Conservation (phyloP, 1,140 invertebrate genomes). For the Heliothis virescens region DNA sequence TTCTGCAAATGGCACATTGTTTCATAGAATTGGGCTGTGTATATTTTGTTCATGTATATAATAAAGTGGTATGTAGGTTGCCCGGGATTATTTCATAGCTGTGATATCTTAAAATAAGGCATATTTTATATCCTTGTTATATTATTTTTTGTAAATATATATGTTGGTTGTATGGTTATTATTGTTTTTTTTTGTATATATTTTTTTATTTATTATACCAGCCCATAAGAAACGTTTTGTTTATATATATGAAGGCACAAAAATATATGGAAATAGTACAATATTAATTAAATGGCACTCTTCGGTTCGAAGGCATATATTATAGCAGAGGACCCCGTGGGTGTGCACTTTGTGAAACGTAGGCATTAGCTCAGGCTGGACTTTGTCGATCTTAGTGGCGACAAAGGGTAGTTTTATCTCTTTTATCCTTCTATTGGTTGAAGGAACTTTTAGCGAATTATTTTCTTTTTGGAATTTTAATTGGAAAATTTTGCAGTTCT, state of each 20-base stretch:
- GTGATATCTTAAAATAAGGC: neutral
- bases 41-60: neutral
- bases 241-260: constrained; percentile 40
- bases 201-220: neutral
- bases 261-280: constrained; percentile 26
- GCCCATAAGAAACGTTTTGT: constrained; percentile 32
- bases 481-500: neutral
- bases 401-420: neutral
- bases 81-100: neutral
- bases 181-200: neutral
- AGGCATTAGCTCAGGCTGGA: constrained; percentile 34
- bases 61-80: neutral
- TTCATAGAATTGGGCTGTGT: constrained; percentile 21
- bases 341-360: constrained; percentile 72
- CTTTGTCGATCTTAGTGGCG: constrained; percentile 21
- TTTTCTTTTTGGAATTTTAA: neutral
- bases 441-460: too few species aligned
- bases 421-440: too few species aligned
- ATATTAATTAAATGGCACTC: constrained; percentile 41
- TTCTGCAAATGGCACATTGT: constrained; percentile 38
- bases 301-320: constrained; percentile 57
- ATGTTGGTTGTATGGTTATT: too few species aligned
- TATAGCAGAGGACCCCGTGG: constrained; percentile 64
- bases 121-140: neutral
- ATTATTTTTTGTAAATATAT: neutral